Conservation (phyloP, 2,797 vertebrate species). For the Phoebastria nigripes region DNA sequence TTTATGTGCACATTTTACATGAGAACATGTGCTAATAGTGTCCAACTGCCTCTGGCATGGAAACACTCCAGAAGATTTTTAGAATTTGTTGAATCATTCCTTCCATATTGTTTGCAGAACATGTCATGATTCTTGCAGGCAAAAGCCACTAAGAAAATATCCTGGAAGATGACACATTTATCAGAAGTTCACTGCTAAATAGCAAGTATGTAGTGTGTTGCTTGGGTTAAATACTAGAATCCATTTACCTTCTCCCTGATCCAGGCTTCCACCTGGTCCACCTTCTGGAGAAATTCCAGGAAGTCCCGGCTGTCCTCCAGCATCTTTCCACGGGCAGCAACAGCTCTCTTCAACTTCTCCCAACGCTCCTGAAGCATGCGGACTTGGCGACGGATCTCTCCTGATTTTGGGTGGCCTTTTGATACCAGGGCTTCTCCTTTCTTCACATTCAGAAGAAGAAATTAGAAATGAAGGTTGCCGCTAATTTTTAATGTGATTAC, state of each 20-base stretch:
- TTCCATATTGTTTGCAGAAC: not conserved
- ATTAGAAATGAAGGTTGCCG: not conserved
- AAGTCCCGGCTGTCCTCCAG: conserved; percentile 84
- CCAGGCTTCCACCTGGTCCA: conserved; percentile 88
- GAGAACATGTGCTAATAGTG: not conserved
- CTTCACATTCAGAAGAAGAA: conserved; percentile 60
- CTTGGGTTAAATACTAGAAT: not conserved
- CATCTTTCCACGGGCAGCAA: conserved; percentile 77
- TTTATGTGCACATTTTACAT: not conserved
- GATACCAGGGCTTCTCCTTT: conserved; percentile 79
- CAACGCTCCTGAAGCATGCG: conserved; percentile 76
- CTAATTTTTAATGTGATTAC: not conserved
- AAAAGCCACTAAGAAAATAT: not conserved
- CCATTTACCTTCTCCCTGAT: conserved; percentile 85
- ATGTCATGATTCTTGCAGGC: not conserved
- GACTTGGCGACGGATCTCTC: conserved; percentile 71
- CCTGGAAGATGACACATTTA: not conserved
- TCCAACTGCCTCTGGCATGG: not conserved
- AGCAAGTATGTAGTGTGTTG: not conserved
- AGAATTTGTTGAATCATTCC: not conserved
- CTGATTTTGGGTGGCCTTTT: conserved; percentile 68
- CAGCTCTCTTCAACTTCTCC: conserved; percentile 80
- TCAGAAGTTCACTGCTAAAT: not conserved
- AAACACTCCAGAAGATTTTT: not conserved
- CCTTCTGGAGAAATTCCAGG: conserved; percentile 88